phyloP scores from a whole-genome alignment of 2,113 vertebrate genomes.

The Cynoglossus semilaevis region DNA sequence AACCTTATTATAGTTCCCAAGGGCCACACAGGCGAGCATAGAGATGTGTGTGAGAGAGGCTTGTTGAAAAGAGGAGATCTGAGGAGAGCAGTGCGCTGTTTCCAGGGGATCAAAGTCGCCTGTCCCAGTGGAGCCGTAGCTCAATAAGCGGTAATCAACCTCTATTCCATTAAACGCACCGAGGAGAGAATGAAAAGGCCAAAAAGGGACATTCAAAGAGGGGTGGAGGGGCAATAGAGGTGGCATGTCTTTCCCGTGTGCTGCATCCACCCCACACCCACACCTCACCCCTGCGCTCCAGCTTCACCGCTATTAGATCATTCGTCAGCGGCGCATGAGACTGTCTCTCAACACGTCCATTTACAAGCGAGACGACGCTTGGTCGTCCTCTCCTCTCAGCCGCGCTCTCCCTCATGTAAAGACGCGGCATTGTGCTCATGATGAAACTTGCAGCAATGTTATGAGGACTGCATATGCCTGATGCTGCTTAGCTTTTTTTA shows the following conservation, averaged over 20 bases:
- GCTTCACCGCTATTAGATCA: slow-evolving; percentile 18
- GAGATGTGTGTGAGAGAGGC: slow-evolving; percentile 14
- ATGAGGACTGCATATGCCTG: slow-evolving; percentile 27
- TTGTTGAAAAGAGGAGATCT: slow-evolving; percentile 13
- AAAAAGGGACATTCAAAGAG: too few relatives aligned
- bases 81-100: slow-evolving; percentile 22
- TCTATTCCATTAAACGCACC: slow-evolving; percentile 29
- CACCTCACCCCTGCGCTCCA: not conserved
- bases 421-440: slow-evolving; percentile 53
- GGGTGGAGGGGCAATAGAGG: slow-evolving; percentile 9
- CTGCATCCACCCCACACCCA: not conserved
- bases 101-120: slow-evolving; percentile 36
- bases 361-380: slow-evolving; percentile 38
- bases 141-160: slow-evolving; percentile 52
- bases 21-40: slow-evolving; percentile 10
- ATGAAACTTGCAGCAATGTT: slow-evolving; percentile 72
- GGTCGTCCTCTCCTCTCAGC: slow-evolving; percentile 10
- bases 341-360: slow-evolving; percentile 44
- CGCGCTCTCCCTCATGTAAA: slow-evolving; percentile 23
- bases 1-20: slow-evolving; percentile 1
- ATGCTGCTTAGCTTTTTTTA: slow-evolving; percentile 30
- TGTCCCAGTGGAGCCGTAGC: slow-evolving; percentile 29
- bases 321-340: slow-evolving; percentile 27
- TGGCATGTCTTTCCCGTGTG: slow-evolving; percentile 1
- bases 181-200: slow-evolving; percentile 1